Evolutionary conservation across 1,140 invertebrate species (phyloP).

Genomic region (Steinernema khuongi): DNA sequence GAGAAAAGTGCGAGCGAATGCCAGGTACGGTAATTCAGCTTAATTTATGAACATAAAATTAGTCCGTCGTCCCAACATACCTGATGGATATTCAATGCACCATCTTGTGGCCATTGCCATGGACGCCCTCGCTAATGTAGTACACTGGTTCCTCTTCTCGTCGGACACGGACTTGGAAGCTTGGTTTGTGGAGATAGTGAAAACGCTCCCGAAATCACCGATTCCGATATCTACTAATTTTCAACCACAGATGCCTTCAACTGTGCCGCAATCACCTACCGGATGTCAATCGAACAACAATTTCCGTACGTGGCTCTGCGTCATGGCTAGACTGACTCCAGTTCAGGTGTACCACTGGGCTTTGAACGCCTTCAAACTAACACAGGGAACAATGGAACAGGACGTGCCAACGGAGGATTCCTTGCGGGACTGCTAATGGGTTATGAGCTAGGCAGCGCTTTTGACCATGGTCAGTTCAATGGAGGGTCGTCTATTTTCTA

Average conservation of each 20-base stretch:
- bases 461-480: constrained; percentile 26
- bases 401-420: constrained; percentile 15
- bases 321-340: background rate
- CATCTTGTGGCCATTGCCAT: constrained; percentile 37
- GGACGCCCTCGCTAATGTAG: constrained; percentile 31
- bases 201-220: constrained; percentile 29
- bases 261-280: background rate
- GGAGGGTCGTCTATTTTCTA: too few relatives aligned
- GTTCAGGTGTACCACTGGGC: background rate
- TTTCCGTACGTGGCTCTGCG: background rate
- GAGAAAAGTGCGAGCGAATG: constrained; percentile 34
- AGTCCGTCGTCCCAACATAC: constrained; percentile 23
- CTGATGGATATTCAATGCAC: constrained; percentile 32
- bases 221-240: constrained; percentile 14
- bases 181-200: constrained; percentile 32
- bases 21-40: constrained; percentile 24
- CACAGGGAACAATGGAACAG: constrained; percentile 16
- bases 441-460: constrained; percentile 25
- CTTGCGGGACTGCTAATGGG: constrained; percentile 25
- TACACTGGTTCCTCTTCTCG: constrained; percentile 36
- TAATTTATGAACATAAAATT: background rate
- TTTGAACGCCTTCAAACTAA: constrained; percentile 19
- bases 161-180: constrained; percentile 34
- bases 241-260: too few relatives aligned
- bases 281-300: constrained; percentile 7